Evolutionary conservation across 2,797 vertebrate species (phyloP).

Genomic region (Spinus pinus): DNA sequence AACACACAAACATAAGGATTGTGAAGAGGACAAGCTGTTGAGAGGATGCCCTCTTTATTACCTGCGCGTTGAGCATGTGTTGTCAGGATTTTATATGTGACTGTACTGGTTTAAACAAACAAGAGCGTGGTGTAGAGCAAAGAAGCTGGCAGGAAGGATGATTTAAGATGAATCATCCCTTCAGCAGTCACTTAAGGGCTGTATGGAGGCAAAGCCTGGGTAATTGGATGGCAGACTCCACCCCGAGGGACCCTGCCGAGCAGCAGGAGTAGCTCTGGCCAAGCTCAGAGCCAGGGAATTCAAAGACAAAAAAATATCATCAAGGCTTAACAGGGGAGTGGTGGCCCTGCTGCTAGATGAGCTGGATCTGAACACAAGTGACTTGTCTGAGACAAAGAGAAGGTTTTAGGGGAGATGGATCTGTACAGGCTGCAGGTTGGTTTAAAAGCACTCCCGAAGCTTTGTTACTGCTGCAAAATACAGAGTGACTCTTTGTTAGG

Average conservation of each 20-base stretch:
- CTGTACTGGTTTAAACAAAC: conserved; percentile 11
- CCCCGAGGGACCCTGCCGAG: not conserved
- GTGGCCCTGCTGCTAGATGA: not conserved
- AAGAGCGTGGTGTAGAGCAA: not conserved
- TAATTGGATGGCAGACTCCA: not conserved
- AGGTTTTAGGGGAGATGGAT: not conserved
- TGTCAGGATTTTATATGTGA: conserved; percentile 27
- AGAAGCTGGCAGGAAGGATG: not conserved
- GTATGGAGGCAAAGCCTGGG: not conserved
- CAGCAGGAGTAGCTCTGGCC: not conserved
- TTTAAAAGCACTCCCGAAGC: not conserved
- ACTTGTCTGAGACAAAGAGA: not conserved
- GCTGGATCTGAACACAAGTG: not conserved
- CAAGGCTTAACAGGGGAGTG: not conserved
- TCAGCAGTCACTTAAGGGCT: conserved; percentile 18
- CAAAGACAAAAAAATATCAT: not conserved
- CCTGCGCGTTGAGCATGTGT: not conserved
- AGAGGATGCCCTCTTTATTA: conserved; percentile 21
- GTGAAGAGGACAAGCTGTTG: conserved; percentile 1
- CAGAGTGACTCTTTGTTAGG: not conserved
- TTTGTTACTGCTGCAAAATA: not conserved
- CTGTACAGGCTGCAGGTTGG: fast-evolving
- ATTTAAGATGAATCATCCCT: conserved; percentile 23
- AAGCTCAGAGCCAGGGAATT: not conserved
- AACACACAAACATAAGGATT: not conserved